Percentiles rank a stretch among this genome's conserved stretches.
phyloP scores from a whole-genome alignment of 2,797 vertebrate species.

The Varecia variegata region DNA sequence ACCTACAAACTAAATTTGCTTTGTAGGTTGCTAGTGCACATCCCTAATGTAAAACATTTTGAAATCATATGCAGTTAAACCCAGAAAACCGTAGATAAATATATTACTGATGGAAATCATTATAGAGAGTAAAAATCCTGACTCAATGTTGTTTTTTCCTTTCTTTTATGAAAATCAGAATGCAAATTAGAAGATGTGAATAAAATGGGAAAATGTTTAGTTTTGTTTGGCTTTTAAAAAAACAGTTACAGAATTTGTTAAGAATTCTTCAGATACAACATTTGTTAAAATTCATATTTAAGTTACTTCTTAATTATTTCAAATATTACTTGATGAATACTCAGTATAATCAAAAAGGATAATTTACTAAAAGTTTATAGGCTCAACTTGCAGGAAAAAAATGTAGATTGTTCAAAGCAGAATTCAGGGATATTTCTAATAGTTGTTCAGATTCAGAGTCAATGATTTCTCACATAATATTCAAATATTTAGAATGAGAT shows the following conservation, averaged over 20 bases:
- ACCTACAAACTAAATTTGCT: background rate
- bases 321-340: background rate
- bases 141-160: background rate
- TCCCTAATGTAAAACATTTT: background rate
- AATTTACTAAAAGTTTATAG: background rate
- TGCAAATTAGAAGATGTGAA: conserved; percentile 13
- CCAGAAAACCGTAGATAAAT: conserved; percentile 49
- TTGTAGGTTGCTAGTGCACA: background rate
- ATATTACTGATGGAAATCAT: background rate
- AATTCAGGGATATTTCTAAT: background rate
- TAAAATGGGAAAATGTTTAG: conserved; percentile 7
- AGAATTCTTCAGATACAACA: conserved; percentile 14
- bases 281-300: conserved; percentile 1
- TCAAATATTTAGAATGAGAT: conserved; percentile 9
- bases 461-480: background rate
- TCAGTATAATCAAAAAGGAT: conserved; percentile 14
- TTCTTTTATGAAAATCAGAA: conserved; percentile 13
- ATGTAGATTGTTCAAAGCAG: background rate
- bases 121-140: background rate
- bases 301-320: conserved; percentile 21
- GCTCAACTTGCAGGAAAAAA: background rate
- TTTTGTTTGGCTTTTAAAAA: conserved; percentile 28
- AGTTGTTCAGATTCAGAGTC: background rate
- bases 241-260: background rate
- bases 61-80: conserved; percentile 2